Evolutionary conservation across 2,113 vertebrate genomes (phyloP).

Genomic region (Acanthochromis polyacanthus): DNA sequence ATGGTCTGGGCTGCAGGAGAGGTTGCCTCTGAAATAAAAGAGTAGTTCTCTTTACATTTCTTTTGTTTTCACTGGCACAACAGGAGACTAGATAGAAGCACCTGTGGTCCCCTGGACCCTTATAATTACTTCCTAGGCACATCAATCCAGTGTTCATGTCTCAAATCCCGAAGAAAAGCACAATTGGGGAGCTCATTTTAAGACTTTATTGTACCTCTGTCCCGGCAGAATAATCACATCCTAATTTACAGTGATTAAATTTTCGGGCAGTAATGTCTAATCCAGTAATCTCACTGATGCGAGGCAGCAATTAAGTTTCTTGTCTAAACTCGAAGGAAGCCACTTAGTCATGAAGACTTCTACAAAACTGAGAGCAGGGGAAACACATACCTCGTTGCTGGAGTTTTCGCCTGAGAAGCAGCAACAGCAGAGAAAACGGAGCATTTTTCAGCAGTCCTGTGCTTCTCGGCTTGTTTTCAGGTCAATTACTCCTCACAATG

Average conservation of each 20-base stretch:
- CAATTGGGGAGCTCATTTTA: too few relatives aligned
- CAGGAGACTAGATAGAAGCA: not conserved
- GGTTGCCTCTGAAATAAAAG: slow-evolving; percentile 76
- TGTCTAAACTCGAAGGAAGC: not conserved
- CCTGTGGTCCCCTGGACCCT: not conserved
- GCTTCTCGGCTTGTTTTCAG: slow-evolving; percentile 54
- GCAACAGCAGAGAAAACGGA: slow-evolving; percentile 67
- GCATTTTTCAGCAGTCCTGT: slow-evolving; percentile 58
- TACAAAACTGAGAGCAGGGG: not conserved
- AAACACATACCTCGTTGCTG: slow-evolving; percentile 66
- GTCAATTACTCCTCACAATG: slow-evolving; percentile 68
- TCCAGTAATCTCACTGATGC: not conserved
- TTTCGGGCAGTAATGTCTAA: not conserved
- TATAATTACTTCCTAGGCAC: not conserved
- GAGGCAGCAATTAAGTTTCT: not conserved
- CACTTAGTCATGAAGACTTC: not conserved
- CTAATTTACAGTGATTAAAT: too few relatives aligned
- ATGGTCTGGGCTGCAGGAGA: slow-evolving; percentile 63
- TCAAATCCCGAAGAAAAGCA: too few relatives aligned
- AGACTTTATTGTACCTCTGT: too few relatives aligned
- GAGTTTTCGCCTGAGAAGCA: slow-evolving; percentile 42
- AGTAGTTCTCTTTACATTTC: not conserved
- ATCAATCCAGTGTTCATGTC: too few relatives aligned
- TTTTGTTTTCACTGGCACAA: not conserved
- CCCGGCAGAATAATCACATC: too few relatives aligned